Evolutionary conservation across 2,888 invertebrate genomes (phyloP).

Genomic region (Drosophila vallismaia): DNA sequence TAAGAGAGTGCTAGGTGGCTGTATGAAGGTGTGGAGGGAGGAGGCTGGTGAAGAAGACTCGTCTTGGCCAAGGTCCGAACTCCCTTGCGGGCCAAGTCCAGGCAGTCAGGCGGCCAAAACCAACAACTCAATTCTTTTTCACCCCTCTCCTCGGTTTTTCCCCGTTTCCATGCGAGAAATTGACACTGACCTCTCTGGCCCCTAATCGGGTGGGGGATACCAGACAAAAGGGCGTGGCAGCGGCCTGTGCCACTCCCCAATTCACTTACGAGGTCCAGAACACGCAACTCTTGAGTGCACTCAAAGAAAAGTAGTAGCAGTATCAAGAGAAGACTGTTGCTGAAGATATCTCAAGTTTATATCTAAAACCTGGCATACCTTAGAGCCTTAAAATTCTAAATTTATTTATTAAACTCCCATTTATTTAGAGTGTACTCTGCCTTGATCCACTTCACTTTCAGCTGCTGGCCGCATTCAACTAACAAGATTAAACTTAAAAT

Average conservation of each 20-base stretch:
- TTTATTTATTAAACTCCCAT: too few species aligned
- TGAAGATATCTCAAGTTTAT: too few species aligned
- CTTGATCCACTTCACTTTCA: slow-evolving; percentile 47
- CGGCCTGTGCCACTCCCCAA: slow-evolving; percentile 61
- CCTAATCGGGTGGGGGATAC: slow-evolving; percentile 7
- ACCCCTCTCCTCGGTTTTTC: slow-evolving; percentile 8
- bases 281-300: slow-evolving; percentile 62
- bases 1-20: slow-evolving; percentile 2
- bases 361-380: too few species aligned
- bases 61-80: slow-evolving; percentile 21
- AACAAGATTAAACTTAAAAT: slow-evolving; percentile 79
- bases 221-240: slow-evolving; percentile 54
- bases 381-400: too few species aligned
- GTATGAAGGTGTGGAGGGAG: too few species aligned
- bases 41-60: slow-evolving; percentile 2
- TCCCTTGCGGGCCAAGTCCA: slow-evolving; percentile 4
- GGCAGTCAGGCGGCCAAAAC: slow-evolving; percentile 42
- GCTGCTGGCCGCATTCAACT: slow-evolving; percentile 62
- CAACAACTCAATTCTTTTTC: slow-evolving; percentile 70
- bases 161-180: slow-evolving; percentile 27
- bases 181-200: slow-evolving; percentile 42
- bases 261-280: slow-evolving; percentile 20
- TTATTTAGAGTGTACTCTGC: neutral
- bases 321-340: too few species aligned
- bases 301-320: slow-evolving; percentile 8